Base-by-base conservation (phyloP, 2,113 vertebrate genomes). In the Miniopterus natalensis region DNA sequence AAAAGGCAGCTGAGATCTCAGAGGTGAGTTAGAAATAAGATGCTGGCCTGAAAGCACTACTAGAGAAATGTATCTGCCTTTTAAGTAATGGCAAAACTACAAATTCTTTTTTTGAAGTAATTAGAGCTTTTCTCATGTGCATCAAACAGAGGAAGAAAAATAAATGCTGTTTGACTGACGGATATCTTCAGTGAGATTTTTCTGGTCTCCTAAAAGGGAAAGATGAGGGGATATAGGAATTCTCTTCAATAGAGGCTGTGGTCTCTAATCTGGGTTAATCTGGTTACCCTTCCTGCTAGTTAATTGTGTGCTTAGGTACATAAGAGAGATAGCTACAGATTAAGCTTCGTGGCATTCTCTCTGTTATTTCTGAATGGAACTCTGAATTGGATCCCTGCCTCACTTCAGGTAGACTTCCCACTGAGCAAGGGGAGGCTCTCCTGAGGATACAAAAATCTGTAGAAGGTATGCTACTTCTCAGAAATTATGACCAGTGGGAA, bases 81-180 rank as follows among this genome's bases (percentile, higher is more conserved):
- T 84, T 79, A 73, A 95, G 2, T 81, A 55, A 73, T 49, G 18
- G 27, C 12, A 79, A 92, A 88, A 73, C 13, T 79, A 15, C 15
- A 83, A 86, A 20, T 74, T 92, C 81, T 45, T 86, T 66, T 90
- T 53, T 40, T 51, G 9, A 92, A 65, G n/a, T 75, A 84, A 55
- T 29, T 79, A 79, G 12, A 84, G 74, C 18, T 78, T 84, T 89
- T 59, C 17, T 96, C 8, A 63, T 70, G 45, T 86, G 57, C 13
- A 29, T 71, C 57, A 83, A 59, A 79, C 31, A 51, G 49, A 92
- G 42, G 45, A 68, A 80, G 70, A 84, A 51, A 59, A 31, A 80
- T 74, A 91, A 91, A 79, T 57, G 5, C 31, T 36, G 18, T 75
- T 65, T 93, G 40, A 8, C 53, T 59, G 47, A 96, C 73, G 15